Evolutionary conservation across 2,888 invertebrate species (phyloP), one percentile per base, ranked within the genome.

Genomic region (Elegia similella): DNA sequence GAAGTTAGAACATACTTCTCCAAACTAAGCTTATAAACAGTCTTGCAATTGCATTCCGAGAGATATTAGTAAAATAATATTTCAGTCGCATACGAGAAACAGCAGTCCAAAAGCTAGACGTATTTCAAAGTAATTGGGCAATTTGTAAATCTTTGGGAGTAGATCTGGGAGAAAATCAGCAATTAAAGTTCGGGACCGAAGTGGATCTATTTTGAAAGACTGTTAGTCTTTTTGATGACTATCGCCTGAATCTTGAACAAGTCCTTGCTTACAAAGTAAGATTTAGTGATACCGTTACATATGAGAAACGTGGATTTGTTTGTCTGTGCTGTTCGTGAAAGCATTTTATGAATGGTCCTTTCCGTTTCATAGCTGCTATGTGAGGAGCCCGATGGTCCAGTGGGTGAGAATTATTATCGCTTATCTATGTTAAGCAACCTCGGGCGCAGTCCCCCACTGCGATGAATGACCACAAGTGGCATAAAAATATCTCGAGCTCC

Each of bases 141-240:
- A 57, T 57, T 46, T 48, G 68, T 75, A 74, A 71, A 73, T 76
- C 63, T 65, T 62, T 62, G 47, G 44, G 50, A 55, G 47, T 60
- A 65, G 60, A 70, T 72, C 68, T 62, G 44, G 55, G 65, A 62
- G 56, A 55, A 61, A 67, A 72, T 72, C 70, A 69, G 72, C 72
- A 69, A 74, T 77, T 72, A 73, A 68, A 73, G 63, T 73, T 69
- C 59, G 42, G 48, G 69, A 70, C 68, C 70, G 65, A 68, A 62
- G 60, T 61, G 59, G 56, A 62, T 61, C 61, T 63, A 62, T 61
- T 60, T 47, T 12, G 42, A 48, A 38, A 38, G 44, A 55, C 47
- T 42, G 47, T 42, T 23, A 46, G 42, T 48, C 48, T 62, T 62
- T 68, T 59, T 69, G 75, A 76, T 73, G 59, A 38, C 59, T 73